Evolutionary conservation across 2,888 invertebrate genomes (phyloP).

Genomic region (Drosophila eohydei): DNA sequence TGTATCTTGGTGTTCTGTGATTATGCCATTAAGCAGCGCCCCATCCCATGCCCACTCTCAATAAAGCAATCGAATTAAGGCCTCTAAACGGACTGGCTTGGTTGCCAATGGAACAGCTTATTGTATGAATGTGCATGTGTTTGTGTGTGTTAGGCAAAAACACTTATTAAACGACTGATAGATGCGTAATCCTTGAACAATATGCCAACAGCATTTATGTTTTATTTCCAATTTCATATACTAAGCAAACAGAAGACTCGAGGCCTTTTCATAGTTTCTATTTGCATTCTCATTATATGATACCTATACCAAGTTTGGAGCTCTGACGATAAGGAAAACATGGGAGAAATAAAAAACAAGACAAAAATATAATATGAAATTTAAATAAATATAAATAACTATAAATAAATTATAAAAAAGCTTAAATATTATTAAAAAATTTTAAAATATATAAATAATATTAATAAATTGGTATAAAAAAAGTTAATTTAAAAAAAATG

Average conservation of each 20-base stretch:
- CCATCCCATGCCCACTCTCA: slow-evolving; percentile 1
- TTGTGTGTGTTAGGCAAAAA: slow-evolving; percentile 2
- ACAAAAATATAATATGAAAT: neutral
- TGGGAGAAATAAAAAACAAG: no score
- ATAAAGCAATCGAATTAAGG: slow-evolving; percentile 70
- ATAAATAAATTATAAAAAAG: no score
- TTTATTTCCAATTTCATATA: neutral
- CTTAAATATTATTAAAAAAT: no score
- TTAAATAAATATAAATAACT: neutral
- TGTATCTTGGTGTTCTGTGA: slow-evolving; percentile 45
- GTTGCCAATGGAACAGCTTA: slow-evolving; percentile 35
- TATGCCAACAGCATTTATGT: slow-evolving; percentile 16
- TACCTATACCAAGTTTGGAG: neutral
- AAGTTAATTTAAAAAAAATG: no score
- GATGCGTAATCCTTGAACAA: slow-evolving; percentile 17
- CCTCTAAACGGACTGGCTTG: slow-evolving; percentile 30
- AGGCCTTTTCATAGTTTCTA: neutral
- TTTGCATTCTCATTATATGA: neutral
- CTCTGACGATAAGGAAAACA: no score
- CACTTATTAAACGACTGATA: slow-evolving; percentile 18
- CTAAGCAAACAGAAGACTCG: neutral
- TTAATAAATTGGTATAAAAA: no score
- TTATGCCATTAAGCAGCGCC: slow-evolving; percentile 65
- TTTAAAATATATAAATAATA: no score
- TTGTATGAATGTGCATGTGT: neutral